These are phyloP conservation scores for Calypte anna DNA, from an alignment of 2,113 vertebrate genomes.

Conservation along the genomic window DNA sequence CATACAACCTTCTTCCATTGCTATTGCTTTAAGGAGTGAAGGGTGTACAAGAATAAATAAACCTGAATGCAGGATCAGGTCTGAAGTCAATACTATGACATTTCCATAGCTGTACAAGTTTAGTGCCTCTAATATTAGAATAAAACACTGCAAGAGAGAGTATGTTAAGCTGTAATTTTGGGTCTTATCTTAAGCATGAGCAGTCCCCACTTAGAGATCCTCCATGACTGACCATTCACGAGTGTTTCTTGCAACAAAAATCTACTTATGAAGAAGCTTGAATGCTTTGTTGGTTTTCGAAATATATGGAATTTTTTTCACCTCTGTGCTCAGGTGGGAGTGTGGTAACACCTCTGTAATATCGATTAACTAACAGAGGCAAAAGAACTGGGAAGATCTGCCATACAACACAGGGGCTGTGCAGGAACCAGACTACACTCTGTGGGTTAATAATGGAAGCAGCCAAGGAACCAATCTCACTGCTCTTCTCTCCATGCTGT, in stretches of 20 bases:
- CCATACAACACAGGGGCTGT: neutral
- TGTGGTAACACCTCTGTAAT: neutral
- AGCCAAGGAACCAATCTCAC: fast-evolving
- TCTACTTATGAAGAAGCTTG: neutral
- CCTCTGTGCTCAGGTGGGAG: neutral
- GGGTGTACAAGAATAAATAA: neutral
- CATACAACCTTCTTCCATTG: neutral
- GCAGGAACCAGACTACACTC: neutral
- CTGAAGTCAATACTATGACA: neutral
- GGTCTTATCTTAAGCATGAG: neutral
- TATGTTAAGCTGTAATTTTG: neutral
- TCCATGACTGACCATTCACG: neutral
- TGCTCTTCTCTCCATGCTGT: neutral
- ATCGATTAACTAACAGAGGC: neutral
- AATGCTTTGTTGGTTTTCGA: neutral
- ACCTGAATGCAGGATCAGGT: neutral
- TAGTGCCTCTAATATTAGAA: neutral
- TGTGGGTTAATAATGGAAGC: neutral
- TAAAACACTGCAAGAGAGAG: neutral
- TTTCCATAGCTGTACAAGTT: neutral
- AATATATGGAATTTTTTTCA: neutral
- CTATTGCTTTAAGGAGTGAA: neutral
- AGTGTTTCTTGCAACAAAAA: neutral
- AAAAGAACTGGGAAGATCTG: neutral
- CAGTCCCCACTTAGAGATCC: neutral